These are phyloP conservation scores for Asteroscopus sphinx DNA, from an alignment of 2,888 invertebrate genomes.

Conservation along the genomic window DNA sequence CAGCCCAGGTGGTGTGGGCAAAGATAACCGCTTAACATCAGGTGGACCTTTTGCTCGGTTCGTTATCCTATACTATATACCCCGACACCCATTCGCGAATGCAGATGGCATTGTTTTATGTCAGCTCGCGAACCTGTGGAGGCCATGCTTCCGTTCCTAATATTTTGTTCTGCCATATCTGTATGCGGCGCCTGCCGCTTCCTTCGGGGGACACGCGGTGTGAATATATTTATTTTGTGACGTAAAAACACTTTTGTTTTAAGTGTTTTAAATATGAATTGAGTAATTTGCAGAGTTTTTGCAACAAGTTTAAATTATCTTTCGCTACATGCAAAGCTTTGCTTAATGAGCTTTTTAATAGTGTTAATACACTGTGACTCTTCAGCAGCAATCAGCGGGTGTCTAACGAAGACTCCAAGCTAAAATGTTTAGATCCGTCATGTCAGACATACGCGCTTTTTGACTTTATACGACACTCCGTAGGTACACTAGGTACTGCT, in stretches of 20 bases:
- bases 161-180: constrained; percentile 64
- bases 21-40: no score
- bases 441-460: no score
- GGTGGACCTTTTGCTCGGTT: no score
- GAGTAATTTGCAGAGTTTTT: background rate
- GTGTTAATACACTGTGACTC: no score
- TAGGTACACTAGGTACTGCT: background rate
- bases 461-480: background rate
- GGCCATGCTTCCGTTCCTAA: constrained; percentile 64
- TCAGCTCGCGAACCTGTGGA: constrained; percentile 27
- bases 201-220: constrained; percentile 68
- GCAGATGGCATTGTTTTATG: constrained; percentile 33
- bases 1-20: no score
- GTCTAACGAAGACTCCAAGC: no score
- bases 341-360: no score
- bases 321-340: no score
- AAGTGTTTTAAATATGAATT: constrained; percentile 6
- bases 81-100: constrained; percentile 17
- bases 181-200: constrained; percentile 66
- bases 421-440: no score
- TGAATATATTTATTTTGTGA: constrained; percentile 60
- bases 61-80: no score
- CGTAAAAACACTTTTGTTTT: constrained; percentile 29
- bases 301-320: constrained; percentile 3
- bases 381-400: no score